Conservation (phyloP, 2,888 invertebrate genomes). For the Neria commutata region DNA sequence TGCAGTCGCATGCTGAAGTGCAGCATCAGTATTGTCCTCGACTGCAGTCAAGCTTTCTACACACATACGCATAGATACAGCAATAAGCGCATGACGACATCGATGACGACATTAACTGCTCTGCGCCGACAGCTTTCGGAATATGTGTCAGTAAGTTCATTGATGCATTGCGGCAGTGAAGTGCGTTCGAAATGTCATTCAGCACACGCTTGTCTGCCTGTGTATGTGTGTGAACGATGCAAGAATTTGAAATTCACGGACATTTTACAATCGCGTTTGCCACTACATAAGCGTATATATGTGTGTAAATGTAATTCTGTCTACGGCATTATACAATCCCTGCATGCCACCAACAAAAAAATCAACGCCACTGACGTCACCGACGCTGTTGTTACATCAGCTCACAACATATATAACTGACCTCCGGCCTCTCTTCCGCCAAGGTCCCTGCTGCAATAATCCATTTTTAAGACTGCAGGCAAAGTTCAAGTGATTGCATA, state of each 20-base stretch:
- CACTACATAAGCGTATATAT: not conserved
- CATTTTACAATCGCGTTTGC: too few relatives aligned
- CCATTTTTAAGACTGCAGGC: too few relatives aligned
- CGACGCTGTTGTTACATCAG: not conserved
- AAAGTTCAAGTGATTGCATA: too few relatives aligned
- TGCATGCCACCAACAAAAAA: too few relatives aligned
- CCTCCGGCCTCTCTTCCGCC: not conserved
- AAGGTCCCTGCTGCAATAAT: not conserved
- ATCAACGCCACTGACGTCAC: too few relatives aligned
- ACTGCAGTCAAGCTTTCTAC: not conserved
- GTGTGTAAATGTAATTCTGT: too few relatives aligned
- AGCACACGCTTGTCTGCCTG: not conserved
- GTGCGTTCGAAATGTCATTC: too few relatives aligned
- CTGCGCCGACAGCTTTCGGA: not conserved
- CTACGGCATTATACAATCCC: too few relatives aligned
- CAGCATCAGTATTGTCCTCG: too few relatives aligned
- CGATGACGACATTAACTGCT: too few relatives aligned
- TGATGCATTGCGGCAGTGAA: not conserved
- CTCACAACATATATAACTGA: not conserved
- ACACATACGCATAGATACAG: not conserved
- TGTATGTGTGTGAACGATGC: not conserved
- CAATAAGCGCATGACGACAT: not conserved
- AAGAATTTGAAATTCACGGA: not conserved
- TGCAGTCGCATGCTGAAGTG: too few relatives aligned
- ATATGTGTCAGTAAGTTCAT: not conserved